Conservation (phyloP, 2,113 vertebrate genomes). For the Indri indri region DNA sequence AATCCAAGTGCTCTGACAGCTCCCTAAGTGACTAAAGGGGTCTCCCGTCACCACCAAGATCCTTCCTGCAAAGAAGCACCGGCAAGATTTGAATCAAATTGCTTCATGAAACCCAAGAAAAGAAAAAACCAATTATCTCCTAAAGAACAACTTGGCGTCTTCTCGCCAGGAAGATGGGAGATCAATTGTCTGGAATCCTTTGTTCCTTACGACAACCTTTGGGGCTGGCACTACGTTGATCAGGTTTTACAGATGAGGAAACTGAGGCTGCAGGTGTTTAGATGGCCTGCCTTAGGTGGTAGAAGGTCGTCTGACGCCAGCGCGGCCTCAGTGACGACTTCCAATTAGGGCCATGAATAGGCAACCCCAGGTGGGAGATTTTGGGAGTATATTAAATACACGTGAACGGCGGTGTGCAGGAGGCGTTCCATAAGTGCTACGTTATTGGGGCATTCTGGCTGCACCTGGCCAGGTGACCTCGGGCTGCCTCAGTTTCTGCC, state of each 20-base stretch:
- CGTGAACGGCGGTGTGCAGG: not conserved
- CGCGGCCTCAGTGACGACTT: not conserved
- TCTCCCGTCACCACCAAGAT: not conserved
- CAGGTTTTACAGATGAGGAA: not conserved
- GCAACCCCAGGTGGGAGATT: not conserved
- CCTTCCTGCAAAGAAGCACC: not conserved
- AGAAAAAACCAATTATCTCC: not conserved
- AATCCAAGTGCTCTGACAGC: not conserved
- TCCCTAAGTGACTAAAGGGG: not conserved
- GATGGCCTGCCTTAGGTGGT: not conserved
- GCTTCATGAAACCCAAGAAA: not conserved
- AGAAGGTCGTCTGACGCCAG: not conserved
- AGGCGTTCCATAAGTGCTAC: not conserved
- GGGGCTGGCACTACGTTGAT: not conserved
- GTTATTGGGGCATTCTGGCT: accelerated
- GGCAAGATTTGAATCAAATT: not conserved
- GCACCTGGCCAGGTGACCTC: not conserved
- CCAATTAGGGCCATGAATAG: not conserved
- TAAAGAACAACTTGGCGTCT: not conserved
- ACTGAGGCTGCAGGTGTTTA: not conserved
- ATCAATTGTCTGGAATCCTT: too few relatives aligned
- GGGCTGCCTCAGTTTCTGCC: not conserved
- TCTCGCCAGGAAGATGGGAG: not conserved
- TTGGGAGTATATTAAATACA: not conserved
- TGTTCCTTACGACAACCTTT: not conserved